Evolutionary conservation across 2,888 invertebrate species (phyloP).

Genomic region (Lithodes maja): DNA sequence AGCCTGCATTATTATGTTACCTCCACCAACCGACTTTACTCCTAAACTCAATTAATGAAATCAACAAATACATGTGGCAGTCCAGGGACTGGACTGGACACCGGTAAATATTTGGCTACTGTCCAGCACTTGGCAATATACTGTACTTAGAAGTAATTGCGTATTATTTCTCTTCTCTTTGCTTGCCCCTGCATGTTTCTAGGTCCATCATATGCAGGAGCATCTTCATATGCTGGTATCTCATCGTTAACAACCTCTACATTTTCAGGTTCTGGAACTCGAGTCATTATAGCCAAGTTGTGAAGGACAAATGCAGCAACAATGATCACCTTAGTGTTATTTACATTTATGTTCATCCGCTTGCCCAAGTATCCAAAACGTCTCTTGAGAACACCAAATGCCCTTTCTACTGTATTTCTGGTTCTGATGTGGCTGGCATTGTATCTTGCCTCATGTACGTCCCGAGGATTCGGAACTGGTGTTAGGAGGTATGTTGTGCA

Average conservation of each 20-base stretch:
- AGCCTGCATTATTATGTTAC: too few relatives aligned
- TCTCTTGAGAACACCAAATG: conserved; percentile 32
- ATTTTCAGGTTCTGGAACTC: neutral
- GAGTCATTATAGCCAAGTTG: conserved; percentile 6
- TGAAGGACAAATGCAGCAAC: conserved; percentile 10
- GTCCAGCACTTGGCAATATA: too few relatives aligned
- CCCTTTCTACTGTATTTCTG: conserved; percentile 30
- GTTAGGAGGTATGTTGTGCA: conserved; percentile 19
- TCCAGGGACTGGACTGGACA: too few relatives aligned
- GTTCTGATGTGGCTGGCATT: conserved; percentile 12
- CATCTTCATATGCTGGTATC: neutral
- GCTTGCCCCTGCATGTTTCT: neutral
- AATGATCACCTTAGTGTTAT: conserved; percentile 16
- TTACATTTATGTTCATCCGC: neutral
- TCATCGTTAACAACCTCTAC: neutral
- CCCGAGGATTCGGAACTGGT: neutral
- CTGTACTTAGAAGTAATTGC: too few relatives aligned
- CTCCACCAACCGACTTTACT: too few relatives aligned
- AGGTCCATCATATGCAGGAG: neutral
- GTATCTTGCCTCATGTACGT: neutral
- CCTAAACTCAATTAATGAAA: too few relatives aligned
- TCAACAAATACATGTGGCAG: too few relatives aligned
- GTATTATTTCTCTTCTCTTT: neutral
- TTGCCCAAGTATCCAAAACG: conserved; percentile 1
- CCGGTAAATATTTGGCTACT: too few relatives aligned